phyloP scores from a whole-genome alignment of 2,113 vertebrate species.

The Ariopsis seemanni region DNA sequence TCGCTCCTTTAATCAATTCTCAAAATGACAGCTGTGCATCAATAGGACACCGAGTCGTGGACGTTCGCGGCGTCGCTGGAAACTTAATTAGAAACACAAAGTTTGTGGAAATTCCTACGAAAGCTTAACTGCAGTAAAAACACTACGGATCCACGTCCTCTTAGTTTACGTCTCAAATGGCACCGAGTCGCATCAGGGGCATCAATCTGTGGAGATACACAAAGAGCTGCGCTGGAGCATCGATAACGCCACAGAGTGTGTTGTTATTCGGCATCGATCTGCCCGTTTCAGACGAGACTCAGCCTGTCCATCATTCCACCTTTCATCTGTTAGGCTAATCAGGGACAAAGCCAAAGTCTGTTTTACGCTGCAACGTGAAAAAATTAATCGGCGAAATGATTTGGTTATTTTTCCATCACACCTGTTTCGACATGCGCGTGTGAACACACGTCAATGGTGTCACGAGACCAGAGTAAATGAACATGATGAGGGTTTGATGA shows the following conservation, averaged over 20 bases:
- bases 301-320: constrained; percentile 29
- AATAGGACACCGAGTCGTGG: not conserved
- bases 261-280: constrained; percentile 42
- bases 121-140: not conserved
- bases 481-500: not conserved
- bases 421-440: not conserved
- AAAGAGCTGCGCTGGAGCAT: not conserved
- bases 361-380: not conserved
- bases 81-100: not conserved
- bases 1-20: not conserved
- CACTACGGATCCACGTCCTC: not conserved
- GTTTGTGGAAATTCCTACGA: not conserved
- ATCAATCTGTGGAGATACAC: constrained; percentile 24
- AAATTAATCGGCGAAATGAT: not conserved
- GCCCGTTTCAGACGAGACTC: constrained; percentile 16
- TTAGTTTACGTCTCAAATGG: constrained; percentile 20
- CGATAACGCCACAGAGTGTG: constrained; percentile 30
- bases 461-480: not conserved
- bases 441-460: too few species aligned
- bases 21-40: not conserved
- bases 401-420: not conserved
- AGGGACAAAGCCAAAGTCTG: not conserved
- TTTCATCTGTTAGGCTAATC: not conserved
- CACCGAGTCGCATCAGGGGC: constrained; percentile 7
- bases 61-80: too few species aligned